phyloP scores from a whole-genome alignment of 2,113 vertebrate species.

The Ascaphus truei region DNA sequence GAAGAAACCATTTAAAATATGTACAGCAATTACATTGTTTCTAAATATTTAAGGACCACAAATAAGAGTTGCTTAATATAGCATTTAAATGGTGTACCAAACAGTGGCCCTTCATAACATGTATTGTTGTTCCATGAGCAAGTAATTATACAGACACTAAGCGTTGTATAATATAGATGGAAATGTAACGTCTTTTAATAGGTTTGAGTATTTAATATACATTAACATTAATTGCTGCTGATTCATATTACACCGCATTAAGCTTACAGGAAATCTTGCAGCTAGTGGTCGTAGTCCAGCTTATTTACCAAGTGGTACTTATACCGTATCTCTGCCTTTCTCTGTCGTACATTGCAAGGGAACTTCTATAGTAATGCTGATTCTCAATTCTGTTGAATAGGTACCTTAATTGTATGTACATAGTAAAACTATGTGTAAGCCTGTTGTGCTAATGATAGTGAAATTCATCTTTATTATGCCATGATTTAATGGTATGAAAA shows the following conservation, averaged over 20 bases:
- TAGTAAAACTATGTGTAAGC: no score
- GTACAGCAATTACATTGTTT: neutral
- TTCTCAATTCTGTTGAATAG: no score
- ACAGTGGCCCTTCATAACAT: conserved; percentile 9
- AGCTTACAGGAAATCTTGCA: no score
- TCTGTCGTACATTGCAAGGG: no score
- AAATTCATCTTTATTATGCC: no score
- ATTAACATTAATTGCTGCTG: conserved; percentile 7
- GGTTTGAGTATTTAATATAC: conserved; percentile 15
- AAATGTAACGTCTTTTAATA: conserved; percentile 1
- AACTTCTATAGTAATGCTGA: no score
- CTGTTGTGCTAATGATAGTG: no score
- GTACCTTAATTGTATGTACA: no score
- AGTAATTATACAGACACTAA: conserved; percentile 21
- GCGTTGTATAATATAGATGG: conserved; percentile 12
- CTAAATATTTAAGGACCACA: conserved; percentile 1
- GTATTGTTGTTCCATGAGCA: neutral
- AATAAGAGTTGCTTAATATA: neutral
- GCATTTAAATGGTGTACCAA: conserved; percentile 14
- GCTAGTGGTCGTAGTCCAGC: no score
- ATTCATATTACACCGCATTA: neutral
- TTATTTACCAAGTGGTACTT: no score
- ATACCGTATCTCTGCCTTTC: no score
- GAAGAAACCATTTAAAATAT: neutral
- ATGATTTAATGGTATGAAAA: no score